phyloP scores from a whole-genome alignment of 2,888 invertebrate species.

The Sinodicranocentrus sp. region DNA sequence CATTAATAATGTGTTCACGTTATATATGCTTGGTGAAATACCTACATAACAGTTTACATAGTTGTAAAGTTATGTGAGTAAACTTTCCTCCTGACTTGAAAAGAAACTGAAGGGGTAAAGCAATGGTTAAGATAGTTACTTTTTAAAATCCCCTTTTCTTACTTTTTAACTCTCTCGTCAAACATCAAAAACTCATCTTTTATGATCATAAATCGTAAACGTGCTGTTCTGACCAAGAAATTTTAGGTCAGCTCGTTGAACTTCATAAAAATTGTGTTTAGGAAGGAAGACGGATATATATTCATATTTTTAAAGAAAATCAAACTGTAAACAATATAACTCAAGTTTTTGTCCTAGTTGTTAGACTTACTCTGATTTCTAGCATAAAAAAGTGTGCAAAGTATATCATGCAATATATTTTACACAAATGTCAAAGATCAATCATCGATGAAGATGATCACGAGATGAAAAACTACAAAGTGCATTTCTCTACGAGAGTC shows the following conservation, averaged over 20 bases:
- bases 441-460: conserved; percentile 37
- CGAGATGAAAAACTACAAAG: not conserved
- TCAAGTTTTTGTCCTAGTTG: too few species aligned
- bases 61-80: too few species aligned
- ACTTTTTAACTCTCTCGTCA: conserved; percentile 1
- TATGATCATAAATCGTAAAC: conserved; percentile 34
- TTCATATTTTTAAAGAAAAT: too few species aligned
- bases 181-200: conserved; percentile 28
- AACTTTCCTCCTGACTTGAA: too few species aligned
- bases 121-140: too few species aligned
- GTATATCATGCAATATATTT: too few species aligned
- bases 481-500: not conserved
- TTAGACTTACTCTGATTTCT: too few species aligned
- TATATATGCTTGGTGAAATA: not conserved
- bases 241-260: conserved; percentile 45
- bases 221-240: conserved; percentile 27
- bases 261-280: conserved; percentile 15
- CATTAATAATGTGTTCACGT: not conserved
- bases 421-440: conserved; percentile 50
- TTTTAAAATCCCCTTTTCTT: too few species aligned
- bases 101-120: too few species aligned
- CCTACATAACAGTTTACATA: too few species aligned
- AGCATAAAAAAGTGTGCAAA: too few species aligned
- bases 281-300: not conserved
- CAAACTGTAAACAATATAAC: too few species aligned